Base-by-base conservation (phyloP, 2,888 invertebrate genomes). In the Lordiphosa andalusiaca region DNA sequence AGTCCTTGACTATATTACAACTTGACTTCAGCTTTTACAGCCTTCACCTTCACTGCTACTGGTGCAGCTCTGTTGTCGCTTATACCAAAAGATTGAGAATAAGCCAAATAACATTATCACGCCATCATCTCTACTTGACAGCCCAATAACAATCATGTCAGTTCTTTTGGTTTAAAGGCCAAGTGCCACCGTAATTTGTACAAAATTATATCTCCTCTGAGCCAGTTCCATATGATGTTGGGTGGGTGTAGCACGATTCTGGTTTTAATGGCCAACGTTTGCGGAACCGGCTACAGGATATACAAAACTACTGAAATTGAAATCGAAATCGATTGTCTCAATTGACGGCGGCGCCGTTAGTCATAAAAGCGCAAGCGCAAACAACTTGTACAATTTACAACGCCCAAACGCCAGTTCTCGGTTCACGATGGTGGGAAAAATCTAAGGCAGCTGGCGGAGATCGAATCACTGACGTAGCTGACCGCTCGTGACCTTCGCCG, bases 171-270 rank as follows among this genome's bases (percentile, higher is more conserved):
- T 65, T 56, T 49, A 66, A 69, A 72, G 69, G 69, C 49, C 72
- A 76, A 68, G 63, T 66, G 75, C 71, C 72, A 74, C 70, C 70
- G 75, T 63, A 74, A 74, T 70, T 73, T 72, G 72, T 58, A 47
- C 21, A n/a, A 38, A 63, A 47, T 50, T 50, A 40, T 49, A 33
- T 10, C 30, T 30, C 23, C 38, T 37, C 39, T 51, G 64, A 50
- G 50, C 50, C 64, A 37, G 19, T 37, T 21, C 19, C 42, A 6
- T 35, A 41, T 44, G 6, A 54, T 38, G 44, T 41, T 10, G 35
- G 12, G 54, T 58, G 42, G 71, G 62, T 53, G 65, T 56, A 42
- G 42, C 51, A 53, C 53, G 19, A 42, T 35, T 48, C 33, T 38
- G 30, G 35, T 33, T 52, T 52, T 62, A 52, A 50, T 51, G 40